Evolutionary conservation across 2,797 vertebrate species (phyloP).

Genomic region (Tenualosa thibaudeaui): DNA sequence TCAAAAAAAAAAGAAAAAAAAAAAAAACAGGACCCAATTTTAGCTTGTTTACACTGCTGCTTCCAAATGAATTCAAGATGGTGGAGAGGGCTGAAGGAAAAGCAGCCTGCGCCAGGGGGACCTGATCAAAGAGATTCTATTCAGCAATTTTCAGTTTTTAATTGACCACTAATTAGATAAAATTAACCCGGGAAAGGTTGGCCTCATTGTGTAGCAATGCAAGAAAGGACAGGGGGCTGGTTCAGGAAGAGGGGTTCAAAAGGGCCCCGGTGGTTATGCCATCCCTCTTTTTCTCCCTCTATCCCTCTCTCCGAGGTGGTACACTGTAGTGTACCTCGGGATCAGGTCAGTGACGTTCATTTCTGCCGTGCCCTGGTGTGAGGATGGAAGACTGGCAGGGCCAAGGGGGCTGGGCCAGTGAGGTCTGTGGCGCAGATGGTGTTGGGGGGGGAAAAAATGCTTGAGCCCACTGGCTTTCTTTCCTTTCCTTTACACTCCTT

Average conservation of each 20-base stretch:
- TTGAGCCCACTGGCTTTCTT: constrained; percentile 33
- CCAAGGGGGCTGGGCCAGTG: neutral
- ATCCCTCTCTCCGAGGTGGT: neutral
- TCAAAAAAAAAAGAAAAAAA: neutral
- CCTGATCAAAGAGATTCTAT: constrained; percentile 77
- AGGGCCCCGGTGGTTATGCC: neutral
- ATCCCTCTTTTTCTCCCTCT: neutral
- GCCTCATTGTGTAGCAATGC: constrained; percentile 25
- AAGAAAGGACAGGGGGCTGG: constrained; percentile 9
- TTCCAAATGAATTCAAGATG: constrained; percentile 89
- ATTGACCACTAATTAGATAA: constrained; percentile 85
- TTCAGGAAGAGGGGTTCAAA: neutral
- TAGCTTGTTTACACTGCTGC: constrained; percentile 81
- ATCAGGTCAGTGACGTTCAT: constrained; percentile 7
- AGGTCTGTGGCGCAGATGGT: constrained; percentile 53
- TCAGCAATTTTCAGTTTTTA: constrained; percentile 77
- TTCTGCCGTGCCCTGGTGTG: constrained; percentile 13
- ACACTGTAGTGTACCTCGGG: neutral
- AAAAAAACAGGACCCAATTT: constrained; percentile 69
- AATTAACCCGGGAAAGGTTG: constrained; percentile 64
- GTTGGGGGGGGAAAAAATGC: constrained; percentile 18
- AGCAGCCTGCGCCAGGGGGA: constrained; percentile 63
- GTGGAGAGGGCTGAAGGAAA: constrained; percentile 71
- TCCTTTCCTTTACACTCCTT: constrained; percentile 25
- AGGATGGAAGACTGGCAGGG: neutral